A percentile compares a stretch with the other conserved stretches of the same genome.
Conservation (phyloP, 2,113 vertebrate genomes). For the Vimba vimba region DNA sequence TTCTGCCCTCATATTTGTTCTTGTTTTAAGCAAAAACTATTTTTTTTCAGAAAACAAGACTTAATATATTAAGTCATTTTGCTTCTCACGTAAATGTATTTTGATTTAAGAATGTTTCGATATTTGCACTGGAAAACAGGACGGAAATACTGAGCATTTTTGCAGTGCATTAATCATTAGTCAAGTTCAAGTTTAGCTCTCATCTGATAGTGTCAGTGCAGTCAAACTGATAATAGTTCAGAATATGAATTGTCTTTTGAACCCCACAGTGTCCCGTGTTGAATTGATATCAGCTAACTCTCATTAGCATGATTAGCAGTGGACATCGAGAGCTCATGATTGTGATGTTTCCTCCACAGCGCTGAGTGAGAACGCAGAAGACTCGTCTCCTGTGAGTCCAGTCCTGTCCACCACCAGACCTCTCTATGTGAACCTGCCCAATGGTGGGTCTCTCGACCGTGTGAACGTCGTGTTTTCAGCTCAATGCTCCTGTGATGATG, state of each 20-base stretch:
- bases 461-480: not conserved
- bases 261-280: too few species aligned
- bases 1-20: too few species aligned
- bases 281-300: too few species aligned
- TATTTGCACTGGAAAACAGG: too few species aligned
- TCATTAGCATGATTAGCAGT: too few species aligned
- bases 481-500: not conserved
- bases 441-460: conserved; percentile 69
- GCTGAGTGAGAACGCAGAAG: conserved; percentile 87
- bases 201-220: not conserved
- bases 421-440: conserved; percentile 80
- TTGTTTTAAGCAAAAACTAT: too few species aligned
- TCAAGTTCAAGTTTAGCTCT: not conserved
- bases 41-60: too few species aligned
- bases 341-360: conserved; percentile 69
- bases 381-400: conserved; percentile 82
- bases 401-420: conserved; percentile 87
- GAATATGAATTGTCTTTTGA: too few species aligned
- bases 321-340: not conserved
- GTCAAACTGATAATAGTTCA: too few species aligned
- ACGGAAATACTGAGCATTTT: too few species aligned
- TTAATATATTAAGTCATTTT: not conserved
- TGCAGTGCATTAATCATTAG: not conserved
- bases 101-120: too few species aligned
- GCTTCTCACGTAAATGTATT: not conserved